Base-by-base conservation (phyloP, 2,113 vertebrate genomes). In the Tiliqua scincoides region DNA sequence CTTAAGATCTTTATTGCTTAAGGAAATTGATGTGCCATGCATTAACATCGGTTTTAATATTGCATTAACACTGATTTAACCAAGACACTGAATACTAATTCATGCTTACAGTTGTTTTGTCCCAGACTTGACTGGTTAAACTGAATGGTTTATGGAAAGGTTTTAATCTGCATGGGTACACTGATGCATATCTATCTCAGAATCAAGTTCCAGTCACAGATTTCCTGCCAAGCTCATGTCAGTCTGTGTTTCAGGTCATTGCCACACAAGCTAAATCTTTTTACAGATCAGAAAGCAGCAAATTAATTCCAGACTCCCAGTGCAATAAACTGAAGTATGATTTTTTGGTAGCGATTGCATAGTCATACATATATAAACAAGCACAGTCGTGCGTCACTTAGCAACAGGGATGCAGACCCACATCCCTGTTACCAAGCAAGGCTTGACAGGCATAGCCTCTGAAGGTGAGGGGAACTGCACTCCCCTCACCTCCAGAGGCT, bases 141-240 rank as follows among this genome's bases (percentile, higher is more conserved):
- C 79, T 83, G 74, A 90, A 83, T 30, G 70, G 59, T 78, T 57
- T 67, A 67, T 80, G 88, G 92, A 89, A 91, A 91, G 88, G 82
- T 52, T 93, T 93, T 73, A 7, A 79, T 84, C 27, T 73, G 67
- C 59, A 74, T 1, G 3, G 54, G 85, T 90, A 91, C 85, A 80
- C 27, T 57, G 90, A 85, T 90, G 87, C 73, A 25, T 91, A 88
- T 89, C 90, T 90, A 8, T 94, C 87, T 91, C 68, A 74, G 75
- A 91, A 84, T 80, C 87, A 48, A 61, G 71, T 73, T 88, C 0
- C 0, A 83, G 76, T 94, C 91, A 86, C 92, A 91, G 91, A 74
- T 91, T 94, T 95, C 89, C 90, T 91, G 88, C 84, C 90, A 65
- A 91, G 73, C 74, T 91, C 79, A 88, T 93, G 85, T 86, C 90